Percentiles rank a stretch among this genome's conserved stretches.
These are phyloP conservation scores for Lydus trimaculatus DNA, from an alignment of 2,888 invertebrate species.

Conservation along the genomic window DNA sequence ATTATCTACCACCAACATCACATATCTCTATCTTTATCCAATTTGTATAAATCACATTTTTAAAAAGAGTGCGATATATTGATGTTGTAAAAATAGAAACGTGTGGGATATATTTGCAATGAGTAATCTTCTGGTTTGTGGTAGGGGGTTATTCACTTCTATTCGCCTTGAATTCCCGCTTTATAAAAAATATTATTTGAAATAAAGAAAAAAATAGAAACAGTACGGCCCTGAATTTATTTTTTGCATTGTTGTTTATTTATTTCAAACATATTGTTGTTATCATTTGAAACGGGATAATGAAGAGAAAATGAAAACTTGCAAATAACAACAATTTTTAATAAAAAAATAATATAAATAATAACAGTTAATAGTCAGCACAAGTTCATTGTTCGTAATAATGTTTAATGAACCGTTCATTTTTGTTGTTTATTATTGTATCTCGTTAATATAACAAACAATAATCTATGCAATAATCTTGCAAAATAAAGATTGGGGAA, in stretches of 20 bases:
- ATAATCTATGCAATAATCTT: not conserved
- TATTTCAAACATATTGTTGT: not conserved
- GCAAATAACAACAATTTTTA: not conserved
- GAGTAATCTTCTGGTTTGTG: not conserved
- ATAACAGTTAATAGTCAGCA: not conserved
- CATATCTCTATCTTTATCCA: not conserved
- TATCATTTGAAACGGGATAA: not conserved
- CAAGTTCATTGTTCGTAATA: not conserved
- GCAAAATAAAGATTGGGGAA: not conserved
- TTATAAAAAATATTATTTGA: not conserved
- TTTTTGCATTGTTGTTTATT: not conserved
- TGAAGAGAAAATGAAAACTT: not conserved
- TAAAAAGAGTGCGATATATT: not conserved
- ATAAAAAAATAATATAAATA: not conserved
- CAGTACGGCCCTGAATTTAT: not conserved
- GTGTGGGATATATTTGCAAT: not conserved
- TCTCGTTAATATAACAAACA: not conserved
- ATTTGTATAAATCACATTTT: not conserved
- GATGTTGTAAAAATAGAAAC: not conserved
- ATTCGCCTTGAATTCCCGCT: constrained; percentile 2
- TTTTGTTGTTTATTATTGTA: not conserved
- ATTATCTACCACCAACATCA: not conserved
- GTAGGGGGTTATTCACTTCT: constrained; percentile 4
- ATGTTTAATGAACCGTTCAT: not conserved
- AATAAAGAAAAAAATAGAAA: not conserved